Base-by-base conservation (phyloP, 2,113 vertebrate genomes). In the Sphaerodactylus townsendi region DNA sequence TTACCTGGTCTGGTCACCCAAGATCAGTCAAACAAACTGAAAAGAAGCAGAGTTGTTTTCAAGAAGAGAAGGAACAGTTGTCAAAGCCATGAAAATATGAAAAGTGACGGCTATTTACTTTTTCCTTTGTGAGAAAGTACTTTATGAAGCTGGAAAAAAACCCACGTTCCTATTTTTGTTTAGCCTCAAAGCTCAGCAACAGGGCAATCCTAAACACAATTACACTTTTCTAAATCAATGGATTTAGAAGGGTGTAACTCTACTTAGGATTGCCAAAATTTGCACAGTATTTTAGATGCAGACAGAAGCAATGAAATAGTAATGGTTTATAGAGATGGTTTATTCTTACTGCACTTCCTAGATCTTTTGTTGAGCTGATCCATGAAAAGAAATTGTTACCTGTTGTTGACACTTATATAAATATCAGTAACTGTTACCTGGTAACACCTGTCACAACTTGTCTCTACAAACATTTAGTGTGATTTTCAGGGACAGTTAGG, bases 381-480 rank as follows among this genome's bases (percentile, higher is more conserved):
- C 37, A 73, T 62, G 46, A 6, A 37, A 8, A 41, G 15, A 77
- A 64, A 30, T 10, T 21, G 30, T 80, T 62, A n/a, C 37, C 59
- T 83, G 65, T 66, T 66, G 71, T 74, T 46, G 53, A 65, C n/a
- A 44, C 37, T 44, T 46, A 37, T 64, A 4, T 65, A 74, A 83
- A 35, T 73, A 74, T 50, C 23, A 25, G n/a, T 15, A 74, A 74
- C 41, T 28, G 71, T 75, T 83, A 65, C 81, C 35, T 75, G 56
- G 71, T 17, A 65, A 83, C 39, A 50, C 30, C 33, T 33, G 41
- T 33, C 62, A 15, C 41, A 65, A 73, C 56, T 46, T 6, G 13
- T 82, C 46, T 74, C 30, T n/a, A 65, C 44, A 82, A 82, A 74
- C 41, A 82, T 73, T 33, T 48, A 64, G 6, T 83, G 17, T 74